These are phyloP conservation scores for Caprella mutica DNA, from an alignment of 2,888 invertebrate species.

Conservation along the genomic window DNA sequence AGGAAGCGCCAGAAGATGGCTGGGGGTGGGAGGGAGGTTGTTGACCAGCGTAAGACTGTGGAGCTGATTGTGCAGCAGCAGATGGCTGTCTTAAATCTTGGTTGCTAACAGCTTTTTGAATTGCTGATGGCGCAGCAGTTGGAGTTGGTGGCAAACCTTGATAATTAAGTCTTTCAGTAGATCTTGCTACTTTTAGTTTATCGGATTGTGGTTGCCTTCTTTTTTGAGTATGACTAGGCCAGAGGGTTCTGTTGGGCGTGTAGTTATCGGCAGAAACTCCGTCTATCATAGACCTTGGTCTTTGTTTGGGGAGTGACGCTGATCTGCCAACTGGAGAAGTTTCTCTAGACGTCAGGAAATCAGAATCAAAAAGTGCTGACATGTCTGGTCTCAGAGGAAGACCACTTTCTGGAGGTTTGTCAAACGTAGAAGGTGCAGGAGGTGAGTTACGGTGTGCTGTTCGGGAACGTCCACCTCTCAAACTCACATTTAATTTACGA, in stretches of 20 bases:
- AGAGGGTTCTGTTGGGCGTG: neutral
- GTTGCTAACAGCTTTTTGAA: too few species aligned
- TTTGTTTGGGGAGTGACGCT: neutral
- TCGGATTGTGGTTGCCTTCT: too few species aligned
- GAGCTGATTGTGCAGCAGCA: too few species aligned
- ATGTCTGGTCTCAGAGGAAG: constrained; percentile 13
- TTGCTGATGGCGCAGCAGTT: too few species aligned
- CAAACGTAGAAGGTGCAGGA: constrained; percentile 26
- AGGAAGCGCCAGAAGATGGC: too few species aligned
- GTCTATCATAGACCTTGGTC: neutral
- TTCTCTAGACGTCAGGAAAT: constrained; percentile 14
- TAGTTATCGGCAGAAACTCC: neutral
- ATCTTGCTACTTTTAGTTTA: too few species aligned
- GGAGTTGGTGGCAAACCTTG: too few species aligned
- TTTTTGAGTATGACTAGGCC: constrained; percentile 6
- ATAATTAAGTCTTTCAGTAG: too few species aligned
- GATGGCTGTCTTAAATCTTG: too few species aligned
- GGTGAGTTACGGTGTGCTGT: constrained; percentile 22
- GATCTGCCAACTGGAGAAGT: constrained; percentile 5
- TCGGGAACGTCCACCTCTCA: constrained; percentile 25
- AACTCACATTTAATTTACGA: constrained; percentile 20
- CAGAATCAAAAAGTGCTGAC: constrained; percentile 17
- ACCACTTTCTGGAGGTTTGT: constrained; percentile 17
- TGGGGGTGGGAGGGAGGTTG: too few species aligned
- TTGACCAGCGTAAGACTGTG: too few species aligned